A percentile compares a stretch with the other conserved stretches of the same genome.
These are phyloP conservation scores for Philonicus albiceps DNA, from an alignment of 2,888 invertebrate species.

Conservation along the genomic window DNA sequence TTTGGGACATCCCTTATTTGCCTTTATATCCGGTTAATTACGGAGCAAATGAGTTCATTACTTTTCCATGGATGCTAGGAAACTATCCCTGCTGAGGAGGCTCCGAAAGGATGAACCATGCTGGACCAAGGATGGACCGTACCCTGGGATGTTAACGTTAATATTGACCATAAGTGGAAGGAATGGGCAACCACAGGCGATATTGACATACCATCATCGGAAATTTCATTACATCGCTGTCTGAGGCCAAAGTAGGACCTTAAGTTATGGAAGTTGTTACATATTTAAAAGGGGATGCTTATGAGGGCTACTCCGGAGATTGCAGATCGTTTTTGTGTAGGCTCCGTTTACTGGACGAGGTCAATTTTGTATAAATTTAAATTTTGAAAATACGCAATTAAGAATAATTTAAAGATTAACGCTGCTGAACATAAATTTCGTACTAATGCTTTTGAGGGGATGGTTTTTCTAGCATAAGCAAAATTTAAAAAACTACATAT, in stretches of 20 bases:
- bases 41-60: constrained; percentile 6
- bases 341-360: background rate
- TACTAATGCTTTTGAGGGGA: background rate
- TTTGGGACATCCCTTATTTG: background rate
- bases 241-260: background rate
- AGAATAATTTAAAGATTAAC: background rate
- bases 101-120: background rate
- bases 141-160: background rate
- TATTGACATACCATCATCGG: constrained; percentile 31
- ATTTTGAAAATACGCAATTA: background rate
- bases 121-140: background rate
- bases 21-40: background rate
- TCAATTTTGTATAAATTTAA: background rate
- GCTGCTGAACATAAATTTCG: background rate
- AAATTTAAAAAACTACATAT: too few species aligned
- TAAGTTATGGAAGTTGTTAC: background rate
- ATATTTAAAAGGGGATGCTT: background rate
- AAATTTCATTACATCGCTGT: background rate
- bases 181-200: background rate
- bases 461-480: too few species aligned
- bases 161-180: background rate
- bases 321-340: background rate
- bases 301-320: background rate
- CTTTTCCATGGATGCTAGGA: background rate
- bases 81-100: background rate